Base-by-base conservation (phyloP, 1,140 invertebrate genomes). In the Leptinotarsa lineolata region DNA sequence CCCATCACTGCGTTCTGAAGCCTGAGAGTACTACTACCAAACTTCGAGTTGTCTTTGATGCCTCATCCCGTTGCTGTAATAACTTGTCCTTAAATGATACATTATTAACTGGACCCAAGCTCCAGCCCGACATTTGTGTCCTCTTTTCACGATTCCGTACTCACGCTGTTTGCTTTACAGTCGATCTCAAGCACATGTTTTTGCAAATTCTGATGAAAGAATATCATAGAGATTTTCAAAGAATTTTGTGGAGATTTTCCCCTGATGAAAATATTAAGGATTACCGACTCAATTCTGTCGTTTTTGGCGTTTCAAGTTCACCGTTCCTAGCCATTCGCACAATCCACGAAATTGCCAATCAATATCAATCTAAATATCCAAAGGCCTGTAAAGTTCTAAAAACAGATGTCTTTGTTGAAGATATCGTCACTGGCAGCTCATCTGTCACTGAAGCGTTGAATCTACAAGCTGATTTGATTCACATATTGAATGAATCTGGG, bases 171-270 rank as follows among this genome's bases (percentile, higher is more conserved):
- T 82, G 79, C 21, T 75, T 87, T 18, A 74, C 77, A 18, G 81
- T 81, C 16, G 86, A 87, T 72, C 58, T 63, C n/a, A 70, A 18
- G 58, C 85, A 85, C 71, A 86, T 86, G 83, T 86, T 84, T 70
- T 74, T 80, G 4, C 79, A 82, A 69, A 63, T 83, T 8, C 64
- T 69, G 22, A 73, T 85, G 0, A 58, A 76, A 22, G 54, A 72
- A 20, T 73, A 74, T 8, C 76, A 84, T 60, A 72, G 80, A 46
- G 74, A 81, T 39, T 83, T 75, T 73, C 83, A 84, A 72, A 72
- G 76, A 74, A 81, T 85, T 61, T 45, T 84, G n/a, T 85, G 82
- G 82, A 63, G 83, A 66, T 13, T 72, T 39, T 48, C 70, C 0
- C 45, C 74, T 2, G 21, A 69, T 3, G 65, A 81, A 45, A 65